Evolutionary conservation across 2,797 vertebrate species (phyloP), one percentile per base, ranked within the genome.

Genomic region (Microcaecilia unicolor): DNA sequence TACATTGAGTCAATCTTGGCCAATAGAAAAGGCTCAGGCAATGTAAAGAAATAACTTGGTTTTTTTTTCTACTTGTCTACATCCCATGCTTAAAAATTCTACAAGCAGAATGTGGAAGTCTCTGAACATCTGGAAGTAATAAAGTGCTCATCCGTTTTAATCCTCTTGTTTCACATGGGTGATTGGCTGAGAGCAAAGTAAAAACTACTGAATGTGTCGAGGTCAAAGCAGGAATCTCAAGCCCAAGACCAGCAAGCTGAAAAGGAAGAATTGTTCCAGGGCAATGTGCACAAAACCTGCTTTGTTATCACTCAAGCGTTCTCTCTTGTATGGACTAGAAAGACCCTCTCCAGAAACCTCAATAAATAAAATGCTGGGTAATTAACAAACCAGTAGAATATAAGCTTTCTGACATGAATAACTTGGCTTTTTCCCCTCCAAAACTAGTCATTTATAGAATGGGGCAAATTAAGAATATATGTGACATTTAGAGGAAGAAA

Each of bases 71-170:
- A 25, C 12, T 25, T 32, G 19, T 15, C 20, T 15, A 8, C 8
- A 7, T 9, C 32, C 31, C 5, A 15, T 22, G 31, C 11, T 20
- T 13, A 22, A 15, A 32, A 32, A 13, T n/a, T 31, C 15, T 37
- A 21, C 26, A 18, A 12, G 22, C 29, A 25, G 22, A 26, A 49
- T 40, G 41, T 44, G 29, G 18, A 41, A 39, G 37, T 48, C 42
- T 37, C 22, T 28, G 22, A 37, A 39, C 41, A 51, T 28, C 52
- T 48, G 39, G 32, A 37, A 28, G 28, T 20, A 36, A 29, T 41
- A 37, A 41, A 28, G 27, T 21, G 33, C 41, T 49, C 25, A 49
- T 36, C 40, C 35, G 35, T 38, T 39, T 37, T 34, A 41, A 37
- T 37, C 27, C 14, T 34, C 18, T 39, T 31, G 29, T 37, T 29